Evolutionary conservation across 2,797 vertebrate genomes (phyloP).

Genomic region (Xenops minutus): DNA sequence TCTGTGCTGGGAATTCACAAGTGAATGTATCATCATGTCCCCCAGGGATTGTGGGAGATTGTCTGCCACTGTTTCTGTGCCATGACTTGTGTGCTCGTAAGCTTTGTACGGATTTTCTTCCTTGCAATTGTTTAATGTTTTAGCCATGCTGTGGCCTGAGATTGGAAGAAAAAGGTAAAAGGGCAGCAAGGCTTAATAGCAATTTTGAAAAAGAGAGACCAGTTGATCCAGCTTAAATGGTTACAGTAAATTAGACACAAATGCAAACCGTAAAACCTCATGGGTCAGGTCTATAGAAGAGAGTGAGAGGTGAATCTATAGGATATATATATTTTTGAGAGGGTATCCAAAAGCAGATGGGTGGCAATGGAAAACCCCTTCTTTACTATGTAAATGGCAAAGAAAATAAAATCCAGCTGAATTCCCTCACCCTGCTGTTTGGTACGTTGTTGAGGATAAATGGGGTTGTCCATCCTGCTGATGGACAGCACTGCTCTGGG

Average conservation of each 20-base stretch:
- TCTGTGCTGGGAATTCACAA: neutral
- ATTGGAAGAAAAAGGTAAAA: neutral
- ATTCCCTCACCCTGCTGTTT: neutral
- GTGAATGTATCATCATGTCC: neutral
- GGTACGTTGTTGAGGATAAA: neutral
- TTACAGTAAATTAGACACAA: neutral
- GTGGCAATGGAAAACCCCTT: neutral
- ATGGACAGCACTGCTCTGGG: accelerated
- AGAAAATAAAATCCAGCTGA: neutral
- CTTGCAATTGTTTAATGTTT: neutral
- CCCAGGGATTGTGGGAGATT: neutral
- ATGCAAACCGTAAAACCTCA: neutral
- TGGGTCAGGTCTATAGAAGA: neutral
- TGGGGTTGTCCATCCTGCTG: neutral
- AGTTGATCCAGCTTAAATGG: neutral
- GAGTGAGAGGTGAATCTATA: neutral
- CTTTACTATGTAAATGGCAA: neutral
- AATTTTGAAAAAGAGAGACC: conserved; percentile 8
- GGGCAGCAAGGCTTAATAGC: neutral
- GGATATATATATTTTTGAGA: neutral
- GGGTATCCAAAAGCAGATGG: neutral
- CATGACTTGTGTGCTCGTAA: neutral
- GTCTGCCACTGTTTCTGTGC: neutral
- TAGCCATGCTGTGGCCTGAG: neutral
- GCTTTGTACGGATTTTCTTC: neutral